These are phyloP conservation scores for Sebastes minor DNA, from an alignment of 2,797 vertebrate species.

Conservation along the genomic window DNA sequence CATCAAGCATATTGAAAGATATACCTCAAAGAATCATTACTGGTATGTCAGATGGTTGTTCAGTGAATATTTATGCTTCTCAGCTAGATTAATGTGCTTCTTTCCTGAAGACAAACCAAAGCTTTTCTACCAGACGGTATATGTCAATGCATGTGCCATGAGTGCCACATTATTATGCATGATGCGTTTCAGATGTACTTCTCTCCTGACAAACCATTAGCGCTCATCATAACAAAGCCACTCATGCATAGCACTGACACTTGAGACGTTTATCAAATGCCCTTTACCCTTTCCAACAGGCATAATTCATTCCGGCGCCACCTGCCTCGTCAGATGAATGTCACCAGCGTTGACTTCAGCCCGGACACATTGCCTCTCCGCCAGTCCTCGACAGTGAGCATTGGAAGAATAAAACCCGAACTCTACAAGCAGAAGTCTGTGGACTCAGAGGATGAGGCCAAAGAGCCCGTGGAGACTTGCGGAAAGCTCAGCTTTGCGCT, in stretches of 20 bases:
- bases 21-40: not conserved
- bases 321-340: constrained; percentile 96
- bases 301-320: constrained; percentile 98
- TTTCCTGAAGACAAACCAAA: not conserved
- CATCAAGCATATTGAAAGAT: not conserved
- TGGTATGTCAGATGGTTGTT: not conserved
- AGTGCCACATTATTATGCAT: constrained; percentile 13
- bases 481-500: constrained; percentile 96
- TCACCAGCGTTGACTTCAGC: constrained; percentile 96
- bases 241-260: constrained; percentile 14
- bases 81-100: not conserved
- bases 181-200: not conserved
- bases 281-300: constrained; percentile 77
- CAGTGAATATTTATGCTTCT: not conserved
- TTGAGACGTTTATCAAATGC: constrained; percentile 44
- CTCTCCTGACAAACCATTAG: constrained; percentile 34
- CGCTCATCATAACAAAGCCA: constrained; percentile 20
- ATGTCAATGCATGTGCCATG: not conserved
- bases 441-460: constrained; percentile 89
- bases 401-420: constrained; percentile 97
- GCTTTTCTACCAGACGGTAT: not conserved
- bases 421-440: constrained; percentile 99
- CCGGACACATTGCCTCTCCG: constrained; percentile 91
- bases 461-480: constrained; percentile 89
- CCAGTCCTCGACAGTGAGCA: constrained; percentile 92